Evolutionary conservation across 2,888 invertebrate genomes (phyloP).

Genomic region (Polymixis flavicincta): DNA sequence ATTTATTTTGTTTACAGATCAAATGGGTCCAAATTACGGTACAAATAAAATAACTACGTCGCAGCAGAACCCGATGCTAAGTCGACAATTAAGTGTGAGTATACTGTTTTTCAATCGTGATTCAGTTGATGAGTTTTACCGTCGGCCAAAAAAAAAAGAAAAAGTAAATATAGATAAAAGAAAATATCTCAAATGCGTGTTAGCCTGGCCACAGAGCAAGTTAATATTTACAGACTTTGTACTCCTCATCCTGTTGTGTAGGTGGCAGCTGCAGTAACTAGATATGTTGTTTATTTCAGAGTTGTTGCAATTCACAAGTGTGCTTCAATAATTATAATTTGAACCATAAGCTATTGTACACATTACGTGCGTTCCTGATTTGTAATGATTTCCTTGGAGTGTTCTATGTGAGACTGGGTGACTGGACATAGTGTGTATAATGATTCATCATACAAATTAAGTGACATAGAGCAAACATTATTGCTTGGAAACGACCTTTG

Average conservation of each 20-base stretch:
- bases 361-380: not conserved
- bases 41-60: constrained; percentile 92
- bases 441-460: not conserved
- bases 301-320: not conserved
- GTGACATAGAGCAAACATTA: no score
- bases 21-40: constrained; percentile 88
- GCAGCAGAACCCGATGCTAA: constrained; percentile 97
- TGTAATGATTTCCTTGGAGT: not conserved
- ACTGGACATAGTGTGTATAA: not conserved
- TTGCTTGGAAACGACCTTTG: not conserved
- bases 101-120: not conserved
- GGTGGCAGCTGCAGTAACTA: not conserved
- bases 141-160: not conserved
- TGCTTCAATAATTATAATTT: not conserved
- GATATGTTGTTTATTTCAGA: not conserved
- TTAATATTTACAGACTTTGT: not conserved
- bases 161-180: not conserved
- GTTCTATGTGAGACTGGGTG: not conserved
- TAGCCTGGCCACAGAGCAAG: not conserved
- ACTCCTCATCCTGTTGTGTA: not conserved
- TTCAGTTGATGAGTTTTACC: not conserved
- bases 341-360: no score
- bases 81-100: constrained; percentile 95
- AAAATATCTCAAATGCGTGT: not conserved
- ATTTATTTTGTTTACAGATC: constrained; percentile 77